Evolutionary conservation across 2,113 vertebrate species (phyloP), one percentile per base, ranked within the genome.

Genomic region (Aegithalos caudatus): DNA sequence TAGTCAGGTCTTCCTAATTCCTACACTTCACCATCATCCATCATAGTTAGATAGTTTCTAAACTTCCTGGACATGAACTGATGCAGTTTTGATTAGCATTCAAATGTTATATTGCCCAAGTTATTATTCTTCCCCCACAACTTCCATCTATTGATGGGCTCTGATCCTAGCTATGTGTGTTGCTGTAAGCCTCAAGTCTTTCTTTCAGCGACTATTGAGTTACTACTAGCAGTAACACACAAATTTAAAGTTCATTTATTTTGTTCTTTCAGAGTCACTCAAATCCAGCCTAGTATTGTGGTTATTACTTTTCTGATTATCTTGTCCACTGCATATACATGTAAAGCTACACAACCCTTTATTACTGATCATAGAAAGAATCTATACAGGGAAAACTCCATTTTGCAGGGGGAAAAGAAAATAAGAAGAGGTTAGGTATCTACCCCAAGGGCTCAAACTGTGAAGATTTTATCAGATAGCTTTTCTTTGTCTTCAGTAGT

Each of bases 401-500:
- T 53, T 85, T 76, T 91, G 7, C n/a, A 65, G 37, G 18, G 24
- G 13, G 4, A 22, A 51, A 82, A 70, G 67, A 71, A 81, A 19
- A 28, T 14, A 27, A 76, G 4, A 47, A 65, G 5, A 24, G 4
- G 11, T 28, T 37, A 66, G 3, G 3, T 50, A 25, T 56, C 66
- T 80, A 2, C 13, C 14, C 16, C 31, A 72, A n/a, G 17, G 69
- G 18, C 16, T 53, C n/a, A 78, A 77, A 72, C 7, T n/a, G 11
- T 5, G 27, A 66, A 25, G 37, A 79, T 29, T 33, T 65, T 87
- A 65, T 37, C 54, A 27, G 10, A 45, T 56, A 8, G 15, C 11
- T 67, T 67, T 66, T 79, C 27, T 86, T 84, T 84, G 33, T 81
- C 51, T 72, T 76, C 70, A 60, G 28, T 78, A 38, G n/a, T 89